Percentiles rank a stretch among this genome's conserved stretches.
Evolutionary conservation across 35 echinoderm and acorn worm genomes (phyloP).

Genomic region (Apostichopus japonicus): DNA sequence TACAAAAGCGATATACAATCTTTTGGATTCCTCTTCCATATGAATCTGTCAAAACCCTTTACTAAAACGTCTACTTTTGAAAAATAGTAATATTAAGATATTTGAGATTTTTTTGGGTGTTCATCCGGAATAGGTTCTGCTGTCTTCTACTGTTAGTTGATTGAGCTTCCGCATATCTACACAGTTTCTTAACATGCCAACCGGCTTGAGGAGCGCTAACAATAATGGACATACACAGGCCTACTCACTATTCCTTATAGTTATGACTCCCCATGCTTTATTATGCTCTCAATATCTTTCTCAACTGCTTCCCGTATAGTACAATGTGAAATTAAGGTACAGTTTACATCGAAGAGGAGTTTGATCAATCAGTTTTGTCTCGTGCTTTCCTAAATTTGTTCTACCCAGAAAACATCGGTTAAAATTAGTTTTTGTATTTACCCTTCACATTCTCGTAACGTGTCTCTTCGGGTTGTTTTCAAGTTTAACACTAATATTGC

Average conservation of each 20-base stretch:
- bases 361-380: no score
- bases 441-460: no score
- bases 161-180: slow-evolving; percentile 50
- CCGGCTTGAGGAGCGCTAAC: slow-evolving; percentile 20
- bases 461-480: no score
- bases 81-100: slow-evolving; percentile 65
- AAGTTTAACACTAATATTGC: no score
- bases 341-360: no score
- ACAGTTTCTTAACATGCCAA: slow-evolving; percentile 33
- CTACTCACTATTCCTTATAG: slow-evolving; percentile 3
- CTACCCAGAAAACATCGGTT: no score
- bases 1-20: slow-evolving; percentile 47
- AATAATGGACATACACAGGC: slow-evolving; percentile 63
- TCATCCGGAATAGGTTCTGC: slow-evolving; percentile 70
- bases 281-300: no score
- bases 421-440: no score
- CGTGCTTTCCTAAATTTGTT: no score
- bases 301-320: no score
- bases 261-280: not conserved
- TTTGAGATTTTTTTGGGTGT: slow-evolving; percentile 67
- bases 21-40: slow-evolving; percentile 58
- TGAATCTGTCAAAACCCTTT: slow-evolving; percentile 79
- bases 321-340: no score
- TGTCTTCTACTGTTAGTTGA: slow-evolving; percentile 52
- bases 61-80: slow-evolving; percentile 70